A percentile compares a stretch with the other conserved stretches of the same genome.
phyloP scores from a whole-genome alignment of 1,140 invertebrate genomes.

The Trinorchestia longiramus region DNA sequence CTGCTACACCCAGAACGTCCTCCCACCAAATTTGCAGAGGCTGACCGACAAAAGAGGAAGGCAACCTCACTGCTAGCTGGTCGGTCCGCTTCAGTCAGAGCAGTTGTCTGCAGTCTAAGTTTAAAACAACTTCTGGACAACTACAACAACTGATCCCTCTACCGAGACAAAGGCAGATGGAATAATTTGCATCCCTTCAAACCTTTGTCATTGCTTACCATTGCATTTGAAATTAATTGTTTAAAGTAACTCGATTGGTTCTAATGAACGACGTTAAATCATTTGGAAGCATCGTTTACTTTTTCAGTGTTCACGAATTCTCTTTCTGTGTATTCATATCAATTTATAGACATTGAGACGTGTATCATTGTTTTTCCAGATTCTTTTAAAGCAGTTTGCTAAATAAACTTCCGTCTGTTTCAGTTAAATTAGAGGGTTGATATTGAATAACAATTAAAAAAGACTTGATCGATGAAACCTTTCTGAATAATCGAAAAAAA shows the following conservation, averaged over 20 bases:
- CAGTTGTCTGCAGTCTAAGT: neutral
- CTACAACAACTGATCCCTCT: neutral
- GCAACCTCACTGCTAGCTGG: neutral
- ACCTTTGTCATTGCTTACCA: neutral
- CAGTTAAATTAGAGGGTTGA: neutral
- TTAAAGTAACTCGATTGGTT: neutral
- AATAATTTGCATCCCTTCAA: conserved; percentile 27
- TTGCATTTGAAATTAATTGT: neutral
- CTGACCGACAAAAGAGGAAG: neutral
- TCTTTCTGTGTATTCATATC: neutral
- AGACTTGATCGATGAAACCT: neutral
- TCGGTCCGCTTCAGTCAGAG: neutral
- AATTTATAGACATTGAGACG: neutral
- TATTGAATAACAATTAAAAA: neutral
- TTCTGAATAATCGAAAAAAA: neutral
- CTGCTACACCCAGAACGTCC: neutral
- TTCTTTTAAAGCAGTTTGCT: neutral
- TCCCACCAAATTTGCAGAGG: neutral
- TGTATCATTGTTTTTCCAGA: neutral
- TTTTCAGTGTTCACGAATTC: neutral
- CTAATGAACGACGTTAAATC: neutral
- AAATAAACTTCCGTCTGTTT: neutral
- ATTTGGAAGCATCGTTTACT: neutral
- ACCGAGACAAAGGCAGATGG: neutral
- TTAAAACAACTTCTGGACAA: conserved; percentile 26